Evolutionary conservation across 2,797 vertebrate genomes (phyloP), one percentile per base, ranked within the genome.

Genomic region (Spheniscus humboldti): DNA sequence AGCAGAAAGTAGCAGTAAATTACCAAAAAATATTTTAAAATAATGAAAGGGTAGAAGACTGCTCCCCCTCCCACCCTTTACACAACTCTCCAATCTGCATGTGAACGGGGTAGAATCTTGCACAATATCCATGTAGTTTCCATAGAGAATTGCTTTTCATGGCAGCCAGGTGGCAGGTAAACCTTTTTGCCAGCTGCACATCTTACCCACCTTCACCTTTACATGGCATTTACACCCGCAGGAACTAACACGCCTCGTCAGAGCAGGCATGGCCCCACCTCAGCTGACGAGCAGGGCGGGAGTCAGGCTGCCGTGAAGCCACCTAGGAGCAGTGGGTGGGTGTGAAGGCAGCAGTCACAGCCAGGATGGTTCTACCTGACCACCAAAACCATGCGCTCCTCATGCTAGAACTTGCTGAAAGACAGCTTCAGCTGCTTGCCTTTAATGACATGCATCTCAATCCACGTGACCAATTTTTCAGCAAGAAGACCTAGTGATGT

Each of bases 321-420:
- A 5, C 31, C 63, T 20, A 2, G 28, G 31, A 91, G 71, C 57
- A 47, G 48, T 3, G 27, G 31, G 8, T 20, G 33, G 2, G 28
- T 18, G 53, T 31, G 28, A 62, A 24, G 24, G 39, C 47, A n/a
- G 76, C 30, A 37, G 63, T 31, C 56, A 47, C 16, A n/a, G 31
- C 18, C 52, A 77, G 39, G 50, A 39, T 13, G 5, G 11, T 55
- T 76, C 82, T 47, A 11, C 37, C 48, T 14, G 11, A 28, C 28
- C 22, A 13, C 69, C 69, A 68, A 48, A 59, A 8, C 24, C 43
- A 24, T 0, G 0, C 7, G 2, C 22, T 57, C 22, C 67, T 78
- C 7, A 2, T 2, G 11, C 13, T 8, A 22, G 47, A 69, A 41
- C 20, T 11, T 87, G 27, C 56, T 16, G 66, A 66, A 78, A 64